phyloP scores from a whole-genome alignment of 2,113 vertebrate genomes.

The Vicugna pacos region DNA sequence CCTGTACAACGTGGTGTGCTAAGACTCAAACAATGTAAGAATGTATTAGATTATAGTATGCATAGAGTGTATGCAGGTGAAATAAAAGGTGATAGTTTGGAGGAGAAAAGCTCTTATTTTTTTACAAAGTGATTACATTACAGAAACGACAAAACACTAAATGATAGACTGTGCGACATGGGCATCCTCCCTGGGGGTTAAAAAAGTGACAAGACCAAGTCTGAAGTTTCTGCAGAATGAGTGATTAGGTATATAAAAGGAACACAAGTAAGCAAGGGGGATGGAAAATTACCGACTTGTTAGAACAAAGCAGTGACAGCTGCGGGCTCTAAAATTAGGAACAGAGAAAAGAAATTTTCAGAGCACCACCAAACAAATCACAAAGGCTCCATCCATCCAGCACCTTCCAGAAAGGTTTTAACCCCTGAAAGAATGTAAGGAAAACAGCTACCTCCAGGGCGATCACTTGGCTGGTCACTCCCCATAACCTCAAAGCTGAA shows the following conservation, averaged over 20 bases:
- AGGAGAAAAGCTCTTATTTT: background rate
- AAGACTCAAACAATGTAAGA: background rate
- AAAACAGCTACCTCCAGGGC: background rate
- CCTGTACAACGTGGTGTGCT: background rate
- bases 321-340: constrained; percentile 78
- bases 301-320: constrained; percentile 74
- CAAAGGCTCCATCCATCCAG: constrained; percentile 53
- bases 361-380: constrained; percentile 56
- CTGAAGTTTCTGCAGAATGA: background rate
- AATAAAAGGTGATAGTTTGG: background rate
- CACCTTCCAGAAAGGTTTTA: constrained; percentile 44
- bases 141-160: background rate
- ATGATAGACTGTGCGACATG: background rate
- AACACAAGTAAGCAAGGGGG: background rate
- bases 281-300: constrained; percentile 76
- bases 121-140: background rate
- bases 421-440: background rate
- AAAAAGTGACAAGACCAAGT: background rate
- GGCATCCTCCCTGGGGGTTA: background rate
- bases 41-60: background rate
- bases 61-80: background rate
- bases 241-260: background rate
- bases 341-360: constrained; percentile 59
- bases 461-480: background rate
- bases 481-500: background rate